phyloP scores from a whole-genome alignment of 2,888 invertebrate genomes.

The Noctua pronuba region DNA sequence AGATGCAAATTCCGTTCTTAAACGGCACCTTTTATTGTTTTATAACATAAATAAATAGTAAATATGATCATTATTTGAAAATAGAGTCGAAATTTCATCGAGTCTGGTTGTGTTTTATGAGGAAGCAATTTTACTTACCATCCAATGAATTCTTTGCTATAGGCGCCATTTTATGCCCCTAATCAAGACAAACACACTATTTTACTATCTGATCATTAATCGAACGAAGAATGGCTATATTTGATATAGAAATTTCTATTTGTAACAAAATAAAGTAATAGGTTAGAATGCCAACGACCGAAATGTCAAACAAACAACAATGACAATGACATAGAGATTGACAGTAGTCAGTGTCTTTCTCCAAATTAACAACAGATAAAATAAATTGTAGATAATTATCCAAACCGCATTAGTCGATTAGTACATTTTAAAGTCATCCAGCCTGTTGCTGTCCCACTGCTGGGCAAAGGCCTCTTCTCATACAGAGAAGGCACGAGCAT shows the following conservation, averaged over 20 bases:
- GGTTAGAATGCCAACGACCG: constrained; percentile 56
- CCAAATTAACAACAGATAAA: background rate
- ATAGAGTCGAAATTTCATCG: background rate
- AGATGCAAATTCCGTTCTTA: background rate
- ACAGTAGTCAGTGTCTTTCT: background rate
- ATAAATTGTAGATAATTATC: background rate
- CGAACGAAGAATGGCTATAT: background rate
- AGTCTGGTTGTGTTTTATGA: background rate
- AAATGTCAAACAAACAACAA: constrained; percentile 35
- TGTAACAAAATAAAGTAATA: constrained; percentile 20
- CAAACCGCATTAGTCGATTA: constrained; percentile 22
- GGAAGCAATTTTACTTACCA: constrained; percentile 67
- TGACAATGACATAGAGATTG: background rate
- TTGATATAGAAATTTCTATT: constrained; percentile 11
- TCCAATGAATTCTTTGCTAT: constrained; percentile 66
- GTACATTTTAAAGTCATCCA: background rate
- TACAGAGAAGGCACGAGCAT: too few relatives aligned
- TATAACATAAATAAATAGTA: background rate
- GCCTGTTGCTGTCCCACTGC: too few relatives aligned
- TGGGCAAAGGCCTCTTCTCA: too few relatives aligned
- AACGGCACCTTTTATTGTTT: background rate
- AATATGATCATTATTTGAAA: background rate
- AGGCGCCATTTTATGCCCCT: constrained; percentile 73
- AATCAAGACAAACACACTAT: constrained; percentile 1
- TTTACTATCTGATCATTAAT: constrained; percentile 5